These are phyloP conservation scores for Heterohyrax brucei DNA, from an alignment of 2,797 vertebrate genomes.

Conservation along the genomic window DNA sequence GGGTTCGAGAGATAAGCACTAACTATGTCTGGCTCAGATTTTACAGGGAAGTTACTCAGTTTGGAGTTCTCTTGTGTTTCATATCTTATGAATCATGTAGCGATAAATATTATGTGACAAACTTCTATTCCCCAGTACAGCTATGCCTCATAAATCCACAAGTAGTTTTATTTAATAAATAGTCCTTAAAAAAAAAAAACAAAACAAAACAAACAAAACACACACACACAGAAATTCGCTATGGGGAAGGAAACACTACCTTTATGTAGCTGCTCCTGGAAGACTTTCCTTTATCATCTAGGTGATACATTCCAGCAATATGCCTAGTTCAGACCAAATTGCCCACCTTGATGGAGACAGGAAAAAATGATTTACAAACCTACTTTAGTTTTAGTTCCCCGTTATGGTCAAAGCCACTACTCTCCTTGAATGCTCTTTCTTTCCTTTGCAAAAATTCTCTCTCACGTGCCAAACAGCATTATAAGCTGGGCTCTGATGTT, in stretches of 20 bases:
- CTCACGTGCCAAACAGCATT: neutral
- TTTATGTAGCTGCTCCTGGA: neutral
- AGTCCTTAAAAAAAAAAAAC: neutral
- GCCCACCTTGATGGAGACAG: neutral
- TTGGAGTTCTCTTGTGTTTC: neutral
- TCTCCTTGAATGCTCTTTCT: neutral
- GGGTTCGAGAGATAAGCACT: neutral
- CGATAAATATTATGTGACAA: neutral
- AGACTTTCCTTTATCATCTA: neutral
- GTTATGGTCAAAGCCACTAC: neutral
- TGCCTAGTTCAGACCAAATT: neutral
- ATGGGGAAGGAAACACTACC: neutral
- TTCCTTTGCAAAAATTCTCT: constrained; percentile 1
- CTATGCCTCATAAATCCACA: neutral
- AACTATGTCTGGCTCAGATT: neutral
- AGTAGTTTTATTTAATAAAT: constrained; percentile 27
- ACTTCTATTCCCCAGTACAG: neutral
- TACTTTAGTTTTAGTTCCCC: neutral
- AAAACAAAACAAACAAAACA: neutral
- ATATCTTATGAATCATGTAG: neutral
- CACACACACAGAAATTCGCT: neutral
- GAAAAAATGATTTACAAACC: neutral
- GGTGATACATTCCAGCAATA: constrained; percentile 20
- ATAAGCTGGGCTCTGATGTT: neutral
- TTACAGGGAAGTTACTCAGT: neutral